These are phyloP conservation scores for Desoria tigrina DNA, from an alignment of 2,888 invertebrate genomes.

Conservation along the genomic window DNA sequence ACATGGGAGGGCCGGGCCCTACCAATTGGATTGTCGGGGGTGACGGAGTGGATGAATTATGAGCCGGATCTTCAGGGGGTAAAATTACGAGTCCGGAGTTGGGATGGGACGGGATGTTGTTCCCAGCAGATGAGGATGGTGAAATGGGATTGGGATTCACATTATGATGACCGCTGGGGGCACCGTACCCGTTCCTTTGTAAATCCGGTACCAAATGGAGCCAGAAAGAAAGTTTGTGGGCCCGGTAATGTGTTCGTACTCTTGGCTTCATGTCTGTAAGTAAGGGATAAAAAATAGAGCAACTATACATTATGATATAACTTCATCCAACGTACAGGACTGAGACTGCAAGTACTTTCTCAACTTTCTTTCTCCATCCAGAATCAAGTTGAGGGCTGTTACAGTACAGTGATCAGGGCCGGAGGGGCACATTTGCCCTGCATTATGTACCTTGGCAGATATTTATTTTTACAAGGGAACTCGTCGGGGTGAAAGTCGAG, in stretches of 20 bases:
- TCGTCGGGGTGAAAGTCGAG: too few species aligned
- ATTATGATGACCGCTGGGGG: slow-evolving; percentile 54
- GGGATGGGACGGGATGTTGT: slow-evolving; percentile 36
- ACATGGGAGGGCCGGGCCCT: slow-evolving; percentile 51
- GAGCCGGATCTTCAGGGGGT: slow-evolving; percentile 44
- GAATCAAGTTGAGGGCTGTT: too few species aligned
- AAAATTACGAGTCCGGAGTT: slow-evolving; percentile 47
- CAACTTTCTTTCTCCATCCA: too few species aligned
- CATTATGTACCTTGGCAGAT: too few species aligned
- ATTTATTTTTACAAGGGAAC: too few species aligned
- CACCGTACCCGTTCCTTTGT: slow-evolving; percentile 55
- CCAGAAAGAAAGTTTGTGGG: slow-evolving; percentile 95
- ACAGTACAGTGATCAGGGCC: too few species aligned
- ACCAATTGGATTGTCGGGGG: slow-evolving; percentile 52
- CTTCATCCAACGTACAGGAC: too few species aligned
- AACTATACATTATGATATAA: neutral
- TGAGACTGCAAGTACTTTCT: too few species aligned
- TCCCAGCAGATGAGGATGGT: slow-evolving; percentile 29
- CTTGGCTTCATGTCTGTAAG: slow-evolving; percentile 83
- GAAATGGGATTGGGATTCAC: slow-evolving; percentile 41
- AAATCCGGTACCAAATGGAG: slow-evolving; percentile 86
- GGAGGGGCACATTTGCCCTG: too few species aligned
- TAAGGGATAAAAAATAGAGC: slow-evolving; percentile 52
- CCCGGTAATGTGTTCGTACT: slow-evolving; percentile 88
- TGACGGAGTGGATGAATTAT: slow-evolving; percentile 50